Conservation (phyloP, 2,113 vertebrate species). For the Amazona vittata region DNA sequence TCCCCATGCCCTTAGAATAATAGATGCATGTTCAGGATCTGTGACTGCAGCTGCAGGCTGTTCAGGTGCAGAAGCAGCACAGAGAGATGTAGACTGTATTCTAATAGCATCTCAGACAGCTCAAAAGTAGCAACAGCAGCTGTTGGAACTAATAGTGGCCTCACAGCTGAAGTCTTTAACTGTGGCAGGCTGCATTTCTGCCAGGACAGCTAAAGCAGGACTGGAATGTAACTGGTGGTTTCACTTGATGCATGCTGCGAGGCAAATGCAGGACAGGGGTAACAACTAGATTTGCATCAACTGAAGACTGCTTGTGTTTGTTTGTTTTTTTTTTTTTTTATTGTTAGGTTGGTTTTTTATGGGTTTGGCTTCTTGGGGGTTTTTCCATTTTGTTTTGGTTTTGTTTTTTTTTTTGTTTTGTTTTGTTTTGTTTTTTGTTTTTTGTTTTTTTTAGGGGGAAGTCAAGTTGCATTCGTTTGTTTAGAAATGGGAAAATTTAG, state of each 20-base stretch:
- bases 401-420: too few species aligned
- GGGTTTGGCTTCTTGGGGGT: neutral
- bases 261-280: neutral
- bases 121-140: neutral
- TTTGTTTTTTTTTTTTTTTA: too few species aligned
- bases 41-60: neutral
- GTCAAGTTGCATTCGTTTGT: neutral
- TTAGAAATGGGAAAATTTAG: neutral
- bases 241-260: neutral
- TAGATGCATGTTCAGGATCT: neutral
- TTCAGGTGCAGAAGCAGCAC: slow-evolving; percentile 25
- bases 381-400: neutral
- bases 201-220: neutral
- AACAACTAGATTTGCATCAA: neutral
- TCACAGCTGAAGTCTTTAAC: neutral
- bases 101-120: neutral
- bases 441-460: neutral
- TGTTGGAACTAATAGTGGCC: neutral
- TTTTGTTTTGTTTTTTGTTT: too few species aligned
- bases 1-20: neutral
- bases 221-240: neutral
- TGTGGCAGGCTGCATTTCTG: neutral
- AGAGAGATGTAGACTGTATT: neutral
- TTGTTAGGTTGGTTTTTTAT: too few species aligned
- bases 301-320: neutral